Percentiles rank a stretch among this genome's conserved stretches.
These are phyloP conservation scores for Drosophila suboccidentalis DNA, from an alignment of 2,888 invertebrate species.

Conservation along the genomic window DNA sequence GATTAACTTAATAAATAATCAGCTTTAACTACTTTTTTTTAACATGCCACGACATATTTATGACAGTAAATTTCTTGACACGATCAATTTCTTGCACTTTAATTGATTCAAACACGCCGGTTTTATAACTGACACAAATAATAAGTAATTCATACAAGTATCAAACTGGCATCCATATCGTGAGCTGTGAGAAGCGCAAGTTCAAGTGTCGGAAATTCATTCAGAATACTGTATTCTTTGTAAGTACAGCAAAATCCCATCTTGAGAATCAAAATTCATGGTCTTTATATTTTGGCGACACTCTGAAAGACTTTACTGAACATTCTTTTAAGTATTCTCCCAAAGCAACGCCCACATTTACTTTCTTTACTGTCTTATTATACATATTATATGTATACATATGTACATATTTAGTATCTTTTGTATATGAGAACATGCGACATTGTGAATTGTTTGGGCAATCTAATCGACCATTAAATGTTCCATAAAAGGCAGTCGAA, in stretches of 20 bases:
- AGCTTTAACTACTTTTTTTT: not conserved
- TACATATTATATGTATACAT: too few species aligned
- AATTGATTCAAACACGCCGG: slow-evolving; percentile 73
- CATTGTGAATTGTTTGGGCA: slow-evolving; percentile 28
- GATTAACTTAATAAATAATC: not conserved
- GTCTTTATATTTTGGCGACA: not conserved
- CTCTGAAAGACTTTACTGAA: not conserved
- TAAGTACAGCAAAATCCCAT: slow-evolving; percentile 1
- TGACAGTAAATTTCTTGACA: not conserved
- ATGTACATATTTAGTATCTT: slow-evolving; percentile 23
- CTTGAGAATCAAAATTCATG: not conserved
- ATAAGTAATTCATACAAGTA: not conserved
- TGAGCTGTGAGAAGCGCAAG: slow-evolving; percentile 34
- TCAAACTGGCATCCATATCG: not conserved
- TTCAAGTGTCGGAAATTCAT: slow-evolving; percentile 27
- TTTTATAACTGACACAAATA: slow-evolving; percentile 31
- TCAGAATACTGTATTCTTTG: slow-evolving; percentile 1
- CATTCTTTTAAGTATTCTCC: not conserved
- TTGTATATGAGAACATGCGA: slow-evolving; percentile 27
- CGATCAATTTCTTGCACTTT: slow-evolving; percentile 57
- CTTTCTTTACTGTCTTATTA: too few species aligned
- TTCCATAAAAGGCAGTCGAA: slow-evolving; percentile 39
- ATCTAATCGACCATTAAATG: slow-evolving; percentile 63
- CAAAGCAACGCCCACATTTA: not conserved
- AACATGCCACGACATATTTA: not conserved